Evolutionary conservation across 2,888 invertebrate genomes (phyloP).

Genomic region (Acleris holmiana): DNA sequence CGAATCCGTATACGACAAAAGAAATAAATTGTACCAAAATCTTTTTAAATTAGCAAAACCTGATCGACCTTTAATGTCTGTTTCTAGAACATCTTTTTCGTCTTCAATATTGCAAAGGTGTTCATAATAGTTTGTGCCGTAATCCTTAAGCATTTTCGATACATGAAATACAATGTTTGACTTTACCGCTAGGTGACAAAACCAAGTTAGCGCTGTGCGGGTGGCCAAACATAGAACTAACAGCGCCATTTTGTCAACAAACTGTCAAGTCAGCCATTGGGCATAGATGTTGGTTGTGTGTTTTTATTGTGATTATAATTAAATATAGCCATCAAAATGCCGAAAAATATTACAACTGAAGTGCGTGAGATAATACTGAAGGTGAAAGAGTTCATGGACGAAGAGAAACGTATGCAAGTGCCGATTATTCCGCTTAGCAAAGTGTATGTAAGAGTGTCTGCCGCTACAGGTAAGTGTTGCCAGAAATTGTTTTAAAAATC

Average conservation of each 20-base stretch:
- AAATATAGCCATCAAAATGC: constrained; percentile 58
- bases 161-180: constrained; percentile 29
- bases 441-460: constrained; percentile 76
- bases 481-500: constrained; percentile 10
- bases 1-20: constrained; percentile 49
- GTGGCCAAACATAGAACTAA: constrained; percentile 34
- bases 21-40: constrained; percentile 54
- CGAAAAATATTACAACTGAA: constrained; percentile 77
- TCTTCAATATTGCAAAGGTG: constrained; percentile 50
- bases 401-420: constrained; percentile 79
- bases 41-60: constrained; percentile 40
- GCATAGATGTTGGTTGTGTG: constrained; percentile 35
- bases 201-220: constrained; percentile 38
- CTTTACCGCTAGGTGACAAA: constrained; percentile 34
- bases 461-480: constrained; percentile 69
- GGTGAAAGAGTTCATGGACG: constrained; percentile 80
- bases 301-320: constrained; percentile 38
- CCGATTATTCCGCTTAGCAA: constrained; percentile 79
- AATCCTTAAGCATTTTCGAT: neutral
- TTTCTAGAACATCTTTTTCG: constrained; percentile 52
- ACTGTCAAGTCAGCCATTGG: constrained; percentile 30
- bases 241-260: constrained; percentile 35
- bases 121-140: constrained; percentile 40
- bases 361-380: constrained; percentile 79
- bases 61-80: constrained; percentile 45